These are phyloP conservation scores for Sinotaia quadrata DNA, from an alignment of 2,888 invertebrate species.

Conservation along the genomic window DNA sequence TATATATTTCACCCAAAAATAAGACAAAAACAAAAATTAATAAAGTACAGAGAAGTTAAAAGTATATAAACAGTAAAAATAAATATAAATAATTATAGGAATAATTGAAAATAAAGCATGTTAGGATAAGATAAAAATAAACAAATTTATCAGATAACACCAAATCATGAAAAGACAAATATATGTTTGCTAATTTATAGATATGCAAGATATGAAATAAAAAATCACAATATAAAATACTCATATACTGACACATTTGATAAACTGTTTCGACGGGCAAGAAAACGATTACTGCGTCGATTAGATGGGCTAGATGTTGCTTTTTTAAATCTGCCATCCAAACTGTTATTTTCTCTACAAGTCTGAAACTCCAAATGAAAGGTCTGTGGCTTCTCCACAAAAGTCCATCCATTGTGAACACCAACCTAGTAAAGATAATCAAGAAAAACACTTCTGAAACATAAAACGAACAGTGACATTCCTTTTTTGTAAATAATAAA, in stretches of 20 bases:
- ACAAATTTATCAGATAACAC: too few species aligned
- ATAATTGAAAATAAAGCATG: too few species aligned
- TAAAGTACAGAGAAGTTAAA: too few species aligned
- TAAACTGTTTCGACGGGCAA: conserved; percentile 33
- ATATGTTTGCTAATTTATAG: not conserved
- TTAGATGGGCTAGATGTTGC: conserved; percentile 56
- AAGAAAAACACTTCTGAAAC: not conserved
- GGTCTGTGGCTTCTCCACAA: conserved; percentile 72
- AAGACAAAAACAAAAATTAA: too few species aligned
- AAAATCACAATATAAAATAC: too few species aligned
- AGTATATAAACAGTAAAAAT: too few species aligned
- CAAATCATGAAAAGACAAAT: too few species aligned
- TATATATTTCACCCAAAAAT: too few species aligned
- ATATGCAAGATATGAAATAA: not conserved
- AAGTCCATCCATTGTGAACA: conserved; percentile 74
- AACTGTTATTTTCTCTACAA: not conserved
- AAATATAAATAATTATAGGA: too few species aligned
- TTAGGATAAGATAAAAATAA: too few species aligned
- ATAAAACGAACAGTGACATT: too few species aligned
- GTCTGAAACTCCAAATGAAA: conserved; percentile 65
- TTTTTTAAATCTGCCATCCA: conserved; percentile 39
- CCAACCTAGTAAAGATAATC: conserved; percentile 68
- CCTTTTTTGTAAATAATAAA: too few species aligned
- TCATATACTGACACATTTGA: conserved; percentile 10
- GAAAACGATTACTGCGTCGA: conserved; percentile 50